Conservation (phyloP, 2,797 vertebrate species). For the Halcyon smyrnensis region DNA sequence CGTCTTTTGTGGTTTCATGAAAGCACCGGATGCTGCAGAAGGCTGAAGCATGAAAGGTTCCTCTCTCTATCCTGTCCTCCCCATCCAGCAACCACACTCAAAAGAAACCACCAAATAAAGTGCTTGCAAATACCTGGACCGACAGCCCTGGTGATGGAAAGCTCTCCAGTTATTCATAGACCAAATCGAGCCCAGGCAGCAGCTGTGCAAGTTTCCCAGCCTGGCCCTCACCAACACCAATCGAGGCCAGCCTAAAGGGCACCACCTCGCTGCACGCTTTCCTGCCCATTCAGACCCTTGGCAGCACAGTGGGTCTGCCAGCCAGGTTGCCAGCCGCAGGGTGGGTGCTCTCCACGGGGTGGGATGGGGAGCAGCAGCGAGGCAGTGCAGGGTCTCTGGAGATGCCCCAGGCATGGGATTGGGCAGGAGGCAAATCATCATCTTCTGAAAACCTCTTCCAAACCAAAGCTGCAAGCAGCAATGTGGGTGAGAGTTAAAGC, state of each 20-base stretch:
- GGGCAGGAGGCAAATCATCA: not conserved
- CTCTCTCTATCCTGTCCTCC: constrained; percentile 61
- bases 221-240: not conserved
- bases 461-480: constrained; percentile 25
- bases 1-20: constrained; percentile 64
- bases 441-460: constrained; percentile 22
- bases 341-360: not conserved
- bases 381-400: not conserved
- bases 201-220: constrained; percentile 49
- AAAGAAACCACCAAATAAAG: constrained; percentile 64
- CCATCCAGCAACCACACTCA: constrained; percentile 57
- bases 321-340: not conserved
- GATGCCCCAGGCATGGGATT: not conserved
- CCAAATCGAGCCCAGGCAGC: not conserved
- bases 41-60: constrained; percentile 59
- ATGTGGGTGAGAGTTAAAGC: constrained; percentile 19
- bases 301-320: not conserved
- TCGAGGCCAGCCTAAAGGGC: not conserved
- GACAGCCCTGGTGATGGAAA: constrained; percentile 56
- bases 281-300: not conserved
- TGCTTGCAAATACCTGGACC: constrained; percentile 63
- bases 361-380: not conserved
- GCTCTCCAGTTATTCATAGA: constrained; percentile 56
- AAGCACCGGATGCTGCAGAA: constrained; percentile 66
- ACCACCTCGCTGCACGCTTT: not conserved